Evolutionary conservation across 2,888 invertebrate genomes (phyloP), one percentile per base, ranked within the genome.

Genomic region (Gibbula magus): DNA sequence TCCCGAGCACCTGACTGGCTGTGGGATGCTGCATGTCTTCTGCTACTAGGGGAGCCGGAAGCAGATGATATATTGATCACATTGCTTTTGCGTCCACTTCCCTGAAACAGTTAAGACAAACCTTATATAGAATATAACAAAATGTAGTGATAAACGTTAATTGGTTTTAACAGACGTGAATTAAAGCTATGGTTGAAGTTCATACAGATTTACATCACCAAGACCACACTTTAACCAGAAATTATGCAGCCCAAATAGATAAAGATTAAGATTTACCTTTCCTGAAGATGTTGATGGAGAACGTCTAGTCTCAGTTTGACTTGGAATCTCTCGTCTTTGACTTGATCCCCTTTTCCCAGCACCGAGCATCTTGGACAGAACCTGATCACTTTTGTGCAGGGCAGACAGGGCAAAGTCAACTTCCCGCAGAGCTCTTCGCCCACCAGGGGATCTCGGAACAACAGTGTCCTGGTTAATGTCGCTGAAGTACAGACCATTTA

Each of bases 21-120:
- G 29, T 22, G 25, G 2, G 61, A 61, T 10, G 1, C 29, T 18
- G 25, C 29, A 18, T 25, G 25, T 18, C 61, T 56, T 56, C 56
- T 56, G 56, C 1, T 20, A 25, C 22, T 29, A 16, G 61, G 61
- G 2, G 61, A 61, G n/a, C 29, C 29, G 16, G 61, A 61, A 2
- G 61, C 2, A 45, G 67, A 67, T 29, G 67, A 67, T 51, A 74
- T 74, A 18, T 74, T 74, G 51, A 74, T 74, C 45, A 74, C 74
- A 51, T 74, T 51, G 25, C 74, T 74, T 16, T 51, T 39, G 16
- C 45, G 39, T 22, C 22, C 39, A 22, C 51, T 51, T 16, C 25
- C 51, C 74, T 74, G 74, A 20, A 52, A n/a, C n/a, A n/a, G n/a
- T n/a, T n/a, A n/a, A 56, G 3, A 8, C 56, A 56, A 45, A 45